phyloP scores from a whole-genome alignment of 2,113 vertebrate genomes.

The Labeo rohita region DNA sequence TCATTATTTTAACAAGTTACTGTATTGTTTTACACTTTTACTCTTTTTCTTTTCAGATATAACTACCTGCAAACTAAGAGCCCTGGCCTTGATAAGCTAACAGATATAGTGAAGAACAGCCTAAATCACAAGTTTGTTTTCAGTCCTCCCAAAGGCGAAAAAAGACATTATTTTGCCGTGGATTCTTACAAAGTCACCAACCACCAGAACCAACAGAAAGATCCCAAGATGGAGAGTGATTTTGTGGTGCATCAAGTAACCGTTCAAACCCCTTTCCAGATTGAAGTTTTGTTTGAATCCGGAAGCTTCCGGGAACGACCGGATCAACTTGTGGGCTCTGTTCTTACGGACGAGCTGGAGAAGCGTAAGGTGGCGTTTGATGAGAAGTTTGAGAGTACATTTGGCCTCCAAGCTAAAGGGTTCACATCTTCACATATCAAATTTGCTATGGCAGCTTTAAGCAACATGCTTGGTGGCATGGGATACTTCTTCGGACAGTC shows the following conservation, averaged over 20 bases:
- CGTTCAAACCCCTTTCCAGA: conserved; percentile 78
- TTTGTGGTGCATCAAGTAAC: conserved; percentile 94
- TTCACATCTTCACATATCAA: conserved; percentile 73
- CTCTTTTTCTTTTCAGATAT: conserved; percentile 77
- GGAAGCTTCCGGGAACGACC: conserved; percentile 77
- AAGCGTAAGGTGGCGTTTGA: conserved; percentile 72
- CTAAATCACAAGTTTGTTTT: conserved; percentile 83
- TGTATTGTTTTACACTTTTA: neutral
- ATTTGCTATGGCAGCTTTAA: conserved; percentile 86
- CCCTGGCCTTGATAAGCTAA: conserved; percentile 86
- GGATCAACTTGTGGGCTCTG: conserved; percentile 74
- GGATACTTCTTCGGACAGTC: conserved; percentile 92
- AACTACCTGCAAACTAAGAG: conserved; percentile 82
- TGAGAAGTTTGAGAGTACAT: conserved; percentile 82
- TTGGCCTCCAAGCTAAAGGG: conserved; percentile 80
- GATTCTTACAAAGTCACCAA: conserved; percentile 75
- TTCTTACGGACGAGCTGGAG: conserved; percentile 78
- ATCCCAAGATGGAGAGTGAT: conserved; percentile 72
- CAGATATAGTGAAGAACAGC: conserved; percentile 84
- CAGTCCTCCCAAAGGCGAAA: conserved; percentile 73
- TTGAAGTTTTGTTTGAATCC: conserved; percentile 89
- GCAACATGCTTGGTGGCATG: conserved; percentile 89
- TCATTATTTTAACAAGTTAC: neutral
- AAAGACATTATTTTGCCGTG: conserved; percentile 80
- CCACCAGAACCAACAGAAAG: conserved; percentile 73